Percentiles rank a stretch among this genome's conserved stretches.
These are phyloP conservation scores for Apamea sordens DNA, from an alignment of 2,888 invertebrate species.

Conservation along the genomic window DNA sequence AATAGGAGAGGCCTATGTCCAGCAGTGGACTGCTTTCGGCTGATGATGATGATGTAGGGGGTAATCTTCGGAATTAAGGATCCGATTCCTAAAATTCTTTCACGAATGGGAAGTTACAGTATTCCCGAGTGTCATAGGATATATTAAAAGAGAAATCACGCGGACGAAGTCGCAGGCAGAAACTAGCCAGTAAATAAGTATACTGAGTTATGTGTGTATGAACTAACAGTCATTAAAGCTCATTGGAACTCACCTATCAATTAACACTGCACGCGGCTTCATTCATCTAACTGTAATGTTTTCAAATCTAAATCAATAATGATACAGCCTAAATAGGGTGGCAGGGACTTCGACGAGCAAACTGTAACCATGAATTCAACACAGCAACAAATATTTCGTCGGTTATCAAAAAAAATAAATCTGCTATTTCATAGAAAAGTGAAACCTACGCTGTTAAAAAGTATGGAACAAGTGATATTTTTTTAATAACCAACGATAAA, in stretches of 20 bases:
- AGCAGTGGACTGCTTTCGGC: too few species aligned
- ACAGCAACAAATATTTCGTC: too few species aligned
- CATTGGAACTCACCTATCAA: constrained; percentile 10
- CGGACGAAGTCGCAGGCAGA: too few species aligned
- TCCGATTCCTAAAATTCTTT: background rate
- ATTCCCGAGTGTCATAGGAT: background rate
- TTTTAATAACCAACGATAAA: too few species aligned
- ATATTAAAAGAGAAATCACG: background rate
- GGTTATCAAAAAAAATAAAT: too few species aligned
- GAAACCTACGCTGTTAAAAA: too few species aligned
- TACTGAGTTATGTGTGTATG: background rate
- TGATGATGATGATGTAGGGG: background rate
- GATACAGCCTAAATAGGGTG: too few species aligned
- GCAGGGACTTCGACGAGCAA: too few species aligned
- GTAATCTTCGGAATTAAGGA: background rate
- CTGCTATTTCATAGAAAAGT: too few species aligned
- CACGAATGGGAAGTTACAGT: background rate
- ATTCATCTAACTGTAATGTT: constrained; percentile 1
- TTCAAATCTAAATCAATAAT: background rate
- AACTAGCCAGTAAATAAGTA: background rate
- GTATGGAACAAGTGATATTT: too few species aligned
- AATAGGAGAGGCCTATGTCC: too few species aligned
- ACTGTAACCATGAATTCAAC: too few species aligned
- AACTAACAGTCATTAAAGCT: background rate
- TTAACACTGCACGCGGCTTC: background rate